phyloP scores from a whole-genome alignment of 2,888 invertebrate genomes.

The Diarsia rubi region DNA sequence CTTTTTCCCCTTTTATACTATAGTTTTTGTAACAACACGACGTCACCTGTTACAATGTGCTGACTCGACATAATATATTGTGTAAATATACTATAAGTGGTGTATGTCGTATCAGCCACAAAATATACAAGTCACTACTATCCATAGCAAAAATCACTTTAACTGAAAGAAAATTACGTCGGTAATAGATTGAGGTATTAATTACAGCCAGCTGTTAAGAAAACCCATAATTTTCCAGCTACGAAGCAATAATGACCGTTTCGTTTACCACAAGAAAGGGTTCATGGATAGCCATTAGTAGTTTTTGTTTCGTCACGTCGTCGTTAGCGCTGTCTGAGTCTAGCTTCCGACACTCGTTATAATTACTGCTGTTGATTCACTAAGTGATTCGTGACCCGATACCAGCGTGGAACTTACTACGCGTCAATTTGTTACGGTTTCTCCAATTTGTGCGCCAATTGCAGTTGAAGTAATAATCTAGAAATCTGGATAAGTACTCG shows the following conservation, averaged over 20 bases:
- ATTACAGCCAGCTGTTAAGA: slow-evolving; percentile 56
- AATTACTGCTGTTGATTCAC: slow-evolving; percentile 62
- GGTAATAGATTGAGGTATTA: slow-evolving; percentile 48
- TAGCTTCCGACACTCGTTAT: slow-evolving; percentile 64
- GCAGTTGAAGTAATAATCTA: not conserved
- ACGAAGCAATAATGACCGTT: slow-evolving; percentile 63
- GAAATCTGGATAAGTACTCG: not conserved
- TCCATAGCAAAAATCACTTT: slow-evolving; percentile 59
- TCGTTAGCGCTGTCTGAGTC: slow-evolving; percentile 53
- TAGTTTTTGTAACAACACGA: not conserved
- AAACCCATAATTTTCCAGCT: slow-evolving; percentile 63
- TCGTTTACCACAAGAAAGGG: slow-evolving; percentile 68
- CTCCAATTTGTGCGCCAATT: not conserved
- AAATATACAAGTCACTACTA: slow-evolving; percentile 14
- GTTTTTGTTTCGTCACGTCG: slow-evolving; percentile 68
- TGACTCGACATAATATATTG: not conserved
- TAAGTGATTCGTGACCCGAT: slow-evolving; percentile 62
- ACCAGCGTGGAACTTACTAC: slow-evolving; percentile 6
- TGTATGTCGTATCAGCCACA: not conserved
- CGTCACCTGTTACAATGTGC: not conserved
- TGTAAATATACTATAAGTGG: not conserved
- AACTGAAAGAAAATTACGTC: slow-evolving; percentile 51
- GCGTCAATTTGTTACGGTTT: slow-evolving; percentile 17
- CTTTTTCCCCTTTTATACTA: not conserved
- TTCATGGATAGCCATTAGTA: slow-evolving; percentile 59